phyloP scores from a whole-genome alignment of 2,888 invertebrate species.

The Argynnis bischoffii region DNA sequence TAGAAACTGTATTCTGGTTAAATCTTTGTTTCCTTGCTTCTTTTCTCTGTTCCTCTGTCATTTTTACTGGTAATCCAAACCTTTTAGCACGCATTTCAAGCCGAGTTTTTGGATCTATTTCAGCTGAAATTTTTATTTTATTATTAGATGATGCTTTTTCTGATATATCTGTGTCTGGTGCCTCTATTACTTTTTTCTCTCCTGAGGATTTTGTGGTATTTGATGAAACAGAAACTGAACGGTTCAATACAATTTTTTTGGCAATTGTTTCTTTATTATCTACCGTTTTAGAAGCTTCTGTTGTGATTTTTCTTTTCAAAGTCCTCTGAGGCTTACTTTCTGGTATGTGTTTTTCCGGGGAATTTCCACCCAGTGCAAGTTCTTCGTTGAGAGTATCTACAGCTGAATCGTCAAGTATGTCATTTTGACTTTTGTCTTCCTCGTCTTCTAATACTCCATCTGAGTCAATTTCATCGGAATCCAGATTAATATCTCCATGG shows the following conservation, averaged over 20 bases:
- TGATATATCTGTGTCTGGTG: constrained; percentile 45
- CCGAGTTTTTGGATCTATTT: constrained; percentile 74
- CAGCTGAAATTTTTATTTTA: constrained; percentile 68
- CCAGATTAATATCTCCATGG: constrained; percentile 71
- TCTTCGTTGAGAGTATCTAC: constrained; percentile 71
- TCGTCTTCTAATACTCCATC: constrained; percentile 80
- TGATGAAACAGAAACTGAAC: constrained; percentile 67
- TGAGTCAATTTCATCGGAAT: constrained; percentile 79
- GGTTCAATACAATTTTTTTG: constrained; percentile 85
- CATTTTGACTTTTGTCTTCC: constrained; percentile 75
- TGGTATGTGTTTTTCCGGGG: constrained; percentile 48
- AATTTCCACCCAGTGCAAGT: constrained; percentile 53
- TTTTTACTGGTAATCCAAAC: constrained; percentile 85
- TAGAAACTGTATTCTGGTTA: constrained; percentile 60
- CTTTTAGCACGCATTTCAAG: constrained; percentile 91
- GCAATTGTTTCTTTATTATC: constrained; percentile 67
- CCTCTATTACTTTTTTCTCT: constrained; percentile 46
- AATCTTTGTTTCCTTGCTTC: constrained; percentile 87
- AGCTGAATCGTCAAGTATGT: constrained; percentile 66
- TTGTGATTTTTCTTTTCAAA: constrained; percentile 64
- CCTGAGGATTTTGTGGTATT: constrained; percentile 48
- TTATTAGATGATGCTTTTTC: constrained; percentile 44
- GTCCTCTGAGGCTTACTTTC: constrained; percentile 59
- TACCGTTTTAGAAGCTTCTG: constrained; percentile 50
- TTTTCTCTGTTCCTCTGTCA: constrained; percentile 84